phyloP scores from a whole-genome alignment of 2,888 invertebrate genomes.

The Drosophila leonis region DNA sequence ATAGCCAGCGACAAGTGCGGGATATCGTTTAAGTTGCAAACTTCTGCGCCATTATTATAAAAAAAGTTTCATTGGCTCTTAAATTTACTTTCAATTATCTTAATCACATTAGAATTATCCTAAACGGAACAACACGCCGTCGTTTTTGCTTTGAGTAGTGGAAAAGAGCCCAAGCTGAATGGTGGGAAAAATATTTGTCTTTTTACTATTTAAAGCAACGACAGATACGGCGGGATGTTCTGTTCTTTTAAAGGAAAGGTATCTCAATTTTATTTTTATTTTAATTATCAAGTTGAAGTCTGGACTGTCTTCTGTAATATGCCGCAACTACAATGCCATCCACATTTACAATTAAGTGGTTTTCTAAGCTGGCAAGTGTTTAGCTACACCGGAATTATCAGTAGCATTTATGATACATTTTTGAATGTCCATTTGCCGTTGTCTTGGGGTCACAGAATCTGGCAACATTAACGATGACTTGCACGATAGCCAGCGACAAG shows the following conservation, averaged over 20 bases:
- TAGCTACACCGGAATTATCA: too few species aligned
- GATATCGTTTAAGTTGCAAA: slow-evolving; percentile 43
- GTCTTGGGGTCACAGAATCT: slow-evolving; percentile 26
- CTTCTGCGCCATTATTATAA: slow-evolving; percentile 26
- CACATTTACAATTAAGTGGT: too few species aligned
- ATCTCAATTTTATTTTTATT: neutral
- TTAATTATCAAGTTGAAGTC: neutral
- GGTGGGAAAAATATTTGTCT: slow-evolving; percentile 13
- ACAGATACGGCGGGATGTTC: too few species aligned
- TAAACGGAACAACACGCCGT: slow-evolving; percentile 10
- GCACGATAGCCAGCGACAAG: slow-evolving; percentile 49
- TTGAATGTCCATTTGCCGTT: too few species aligned
- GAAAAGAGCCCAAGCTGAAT: slow-evolving; percentile 28
- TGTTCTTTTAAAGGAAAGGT: too few species aligned
- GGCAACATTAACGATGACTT: slow-evolving; percentile 53
- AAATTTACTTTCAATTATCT: neutral
- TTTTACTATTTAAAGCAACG: slow-evolving; percentile 35
- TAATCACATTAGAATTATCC: too few species aligned
- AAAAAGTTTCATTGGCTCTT: neutral
- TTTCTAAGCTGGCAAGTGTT: too few species aligned
- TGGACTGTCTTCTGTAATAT: too few species aligned
- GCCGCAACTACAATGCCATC: too few species aligned
- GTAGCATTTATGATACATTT: too few species aligned
- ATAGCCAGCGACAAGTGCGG: slow-evolving; percentile 51
- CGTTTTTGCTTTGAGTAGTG: slow-evolving; percentile 26